Evolutionary conservation across 2,797 vertebrate genomes (phyloP), one percentile per base, ranked within the genome.

Genomic region (Xyrichtys novacula): DNA sequence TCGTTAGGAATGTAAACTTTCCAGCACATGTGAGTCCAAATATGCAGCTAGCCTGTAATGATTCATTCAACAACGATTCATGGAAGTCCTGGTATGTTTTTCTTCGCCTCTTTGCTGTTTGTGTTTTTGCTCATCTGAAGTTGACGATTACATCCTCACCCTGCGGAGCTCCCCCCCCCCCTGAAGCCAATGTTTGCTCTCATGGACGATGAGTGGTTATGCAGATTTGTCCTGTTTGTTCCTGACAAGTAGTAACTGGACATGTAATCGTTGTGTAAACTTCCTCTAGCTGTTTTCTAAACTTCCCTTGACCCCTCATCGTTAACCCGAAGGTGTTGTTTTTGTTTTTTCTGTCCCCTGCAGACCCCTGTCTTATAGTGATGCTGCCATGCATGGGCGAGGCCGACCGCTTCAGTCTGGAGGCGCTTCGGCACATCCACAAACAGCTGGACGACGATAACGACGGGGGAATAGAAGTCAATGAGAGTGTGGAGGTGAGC

Each of bases 401-500:
- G 56, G 97, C 93, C 36, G 98, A 99, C 74, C 94, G 96, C 66
- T 97, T 95, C 89, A 99, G 97, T 66, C 92, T 99, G 31, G 98
- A 98, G 80, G 98, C 97, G 19, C 95, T 99, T 62, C 95, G 96
- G 25, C 96, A 95, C 89, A 99, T 99, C 85, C 98, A 99, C 88
- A 98, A 98, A 73, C 97, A 98, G 85, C 96, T 99, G 94, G 98
- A 99, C 23, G 98, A 99, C 47, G 98, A 99, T 94, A 97, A 98
- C 57, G 98, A 99, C 39, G 98, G 98, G 12, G 97, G 97, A 1
- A 98, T 99, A 36, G 98, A 99, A 89, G 97, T 98, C 78, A 97
- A 99, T 72, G 98, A 99, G 93, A 99, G 98, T 12, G 96, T 98
- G 83, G 98, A 99, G 96, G 98, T 99, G 93, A 91, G 88, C 12